phyloP scores from a whole-genome alignment of 2,888 invertebrate species.

The Mythimna albipuncta region DNA sequence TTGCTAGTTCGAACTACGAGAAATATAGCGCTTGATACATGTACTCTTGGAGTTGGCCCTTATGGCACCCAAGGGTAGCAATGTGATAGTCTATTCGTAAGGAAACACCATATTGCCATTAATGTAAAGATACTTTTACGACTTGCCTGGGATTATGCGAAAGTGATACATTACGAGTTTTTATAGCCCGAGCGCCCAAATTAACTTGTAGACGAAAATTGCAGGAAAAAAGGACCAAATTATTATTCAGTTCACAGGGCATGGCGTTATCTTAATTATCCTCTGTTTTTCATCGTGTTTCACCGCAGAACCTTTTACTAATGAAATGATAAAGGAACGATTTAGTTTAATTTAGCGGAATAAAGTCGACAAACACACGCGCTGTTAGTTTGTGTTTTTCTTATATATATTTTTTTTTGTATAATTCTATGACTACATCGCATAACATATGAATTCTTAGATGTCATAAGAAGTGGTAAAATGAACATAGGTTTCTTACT shows the following conservation, averaged over 20 bases:
- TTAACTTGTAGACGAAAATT: constrained; percentile 36
- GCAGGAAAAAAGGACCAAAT: constrained; percentile 24
- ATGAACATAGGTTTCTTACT: too few relatives aligned
- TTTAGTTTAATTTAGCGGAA: constrained; percentile 17
- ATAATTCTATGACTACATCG: neutral
- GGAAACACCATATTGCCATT: constrained; percentile 39
- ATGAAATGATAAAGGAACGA: constrained; percentile 19
- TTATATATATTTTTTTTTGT: neutral
- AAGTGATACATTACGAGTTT: constrained; percentile 33
- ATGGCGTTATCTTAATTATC: constrained; percentile 29
- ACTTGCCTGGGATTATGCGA: constrained; percentile 30
- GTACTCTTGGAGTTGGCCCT: constrained; percentile 1
- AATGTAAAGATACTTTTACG: constrained; percentile 40
- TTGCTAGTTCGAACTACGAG: neutral
- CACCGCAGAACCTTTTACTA: constrained; percentile 19
- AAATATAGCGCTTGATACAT: constrained; percentile 8
- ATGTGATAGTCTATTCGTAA: constrained; percentile 37
- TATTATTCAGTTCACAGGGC: constrained; percentile 33
- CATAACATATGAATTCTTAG: too few relatives aligned
- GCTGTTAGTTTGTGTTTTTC: neutral
- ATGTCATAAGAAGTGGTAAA: too few relatives aligned
- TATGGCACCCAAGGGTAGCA: constrained; percentile 34
- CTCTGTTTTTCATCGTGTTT: constrained; percentile 39
- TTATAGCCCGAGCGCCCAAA: constrained; percentile 1
- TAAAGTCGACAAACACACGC: neutral